A percentile compares a stretch with the other conserved stretches of the same genome.
These are phyloP conservation scores for Promerops cafer DNA, from an alignment of 2,113 vertebrate genomes.

Conservation along the genomic window DNA sequence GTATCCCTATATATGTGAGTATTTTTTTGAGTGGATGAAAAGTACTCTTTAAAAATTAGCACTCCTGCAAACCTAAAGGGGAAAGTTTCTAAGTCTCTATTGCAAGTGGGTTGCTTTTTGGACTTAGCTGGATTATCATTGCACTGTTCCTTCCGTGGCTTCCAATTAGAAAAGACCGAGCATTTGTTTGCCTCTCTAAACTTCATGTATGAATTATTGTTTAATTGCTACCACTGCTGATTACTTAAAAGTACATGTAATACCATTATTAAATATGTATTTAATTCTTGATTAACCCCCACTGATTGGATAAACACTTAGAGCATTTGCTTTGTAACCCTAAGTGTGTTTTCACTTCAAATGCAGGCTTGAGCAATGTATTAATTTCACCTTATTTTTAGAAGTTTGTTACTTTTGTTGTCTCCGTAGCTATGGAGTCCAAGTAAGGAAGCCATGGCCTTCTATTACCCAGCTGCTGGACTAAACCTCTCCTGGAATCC, in stretches of 20 bases:
- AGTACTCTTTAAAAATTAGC: neutral
- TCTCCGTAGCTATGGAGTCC: constrained; percentile 75
- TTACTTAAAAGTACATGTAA: neutral
- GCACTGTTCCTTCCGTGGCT: neutral
- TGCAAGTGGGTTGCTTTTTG: neutral
- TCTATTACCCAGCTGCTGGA: constrained; percentile 80
- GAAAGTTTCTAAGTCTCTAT: neutral
- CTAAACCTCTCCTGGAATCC: constrained; percentile 73
- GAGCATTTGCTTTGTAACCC: neutral
- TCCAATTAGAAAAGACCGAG: neutral
- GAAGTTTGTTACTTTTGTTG: constrained; percentile 77
- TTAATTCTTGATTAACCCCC: neutral
- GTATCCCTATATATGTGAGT: neutral
- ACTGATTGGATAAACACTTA: neutral
- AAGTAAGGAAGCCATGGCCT: constrained; percentile 71
- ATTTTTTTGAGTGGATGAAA: neutral
- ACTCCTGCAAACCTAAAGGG: neutral
- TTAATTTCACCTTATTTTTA: constrained; percentile 71
- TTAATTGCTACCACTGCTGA: neutral
- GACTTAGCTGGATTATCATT: neutral
- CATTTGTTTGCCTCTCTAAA: neutral
- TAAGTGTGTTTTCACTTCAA: constrained; percentile 8
- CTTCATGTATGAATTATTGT: neutral
- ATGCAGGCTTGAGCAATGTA: neutral
- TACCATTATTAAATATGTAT: neutral